These are phyloP conservation scores for Empidonax traillii DNA, from an alignment of 2,113 vertebrate genomes.

Conservation along the genomic window DNA sequence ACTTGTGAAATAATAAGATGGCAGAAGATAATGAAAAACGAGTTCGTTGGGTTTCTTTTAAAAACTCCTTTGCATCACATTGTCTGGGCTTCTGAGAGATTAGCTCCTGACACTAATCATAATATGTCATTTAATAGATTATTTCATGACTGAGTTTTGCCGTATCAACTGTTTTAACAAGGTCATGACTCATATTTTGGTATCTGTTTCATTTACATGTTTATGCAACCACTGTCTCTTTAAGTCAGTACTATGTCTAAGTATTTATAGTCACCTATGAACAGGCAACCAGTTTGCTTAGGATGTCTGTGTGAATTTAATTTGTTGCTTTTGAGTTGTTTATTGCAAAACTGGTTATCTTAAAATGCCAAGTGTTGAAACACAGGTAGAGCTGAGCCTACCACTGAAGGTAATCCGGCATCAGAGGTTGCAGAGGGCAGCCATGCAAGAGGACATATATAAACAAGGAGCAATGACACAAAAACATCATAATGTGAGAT, in stretches of 20 bases:
- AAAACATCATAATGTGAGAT: background rate
- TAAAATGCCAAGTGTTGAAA: background rate
- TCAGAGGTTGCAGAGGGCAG: background rate
- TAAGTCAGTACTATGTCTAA: background rate
- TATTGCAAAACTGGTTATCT: background rate
- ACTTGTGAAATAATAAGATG: slow-evolving; percentile 21
- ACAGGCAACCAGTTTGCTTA: background rate
- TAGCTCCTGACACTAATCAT: slow-evolving; percentile 19
- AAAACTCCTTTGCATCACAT: slow-evolving; percentile 4
- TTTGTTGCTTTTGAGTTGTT: background rate
- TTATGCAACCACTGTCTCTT: background rate
- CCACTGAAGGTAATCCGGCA: background rate
- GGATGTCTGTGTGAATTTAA: background rate
- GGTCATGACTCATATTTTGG: slow-evolving; percentile 32
- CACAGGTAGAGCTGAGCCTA: background rate
- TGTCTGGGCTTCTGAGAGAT: background rate
- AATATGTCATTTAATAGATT: background rate
- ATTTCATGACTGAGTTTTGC: slow-evolving; percentile 23
- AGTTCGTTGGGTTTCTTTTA: background rate
- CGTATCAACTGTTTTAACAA: background rate
- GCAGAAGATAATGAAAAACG: slow-evolving; percentile 15
- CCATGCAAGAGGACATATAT: background rate
- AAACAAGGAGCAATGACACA: background rate
- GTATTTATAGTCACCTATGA: background rate
- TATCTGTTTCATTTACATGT: background rate